Base-by-base conservation (phyloP, 2,113 vertebrate species). In the Cephalopterus ornatus region DNA sequence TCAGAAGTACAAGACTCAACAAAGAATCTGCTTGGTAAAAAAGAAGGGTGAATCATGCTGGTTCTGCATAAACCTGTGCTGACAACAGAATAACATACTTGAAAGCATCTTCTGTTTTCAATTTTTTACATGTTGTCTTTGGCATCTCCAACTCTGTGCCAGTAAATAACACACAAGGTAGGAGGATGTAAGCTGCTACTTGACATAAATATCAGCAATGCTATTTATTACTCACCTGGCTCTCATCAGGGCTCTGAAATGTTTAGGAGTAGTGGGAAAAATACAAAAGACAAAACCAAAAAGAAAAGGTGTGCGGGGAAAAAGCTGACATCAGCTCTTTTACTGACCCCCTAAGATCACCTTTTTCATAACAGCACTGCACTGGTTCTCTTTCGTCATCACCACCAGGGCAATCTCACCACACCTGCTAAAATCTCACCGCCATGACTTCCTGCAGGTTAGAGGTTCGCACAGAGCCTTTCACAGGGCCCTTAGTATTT, bases 1-100 rank as follows among this genome's bases (percentile, higher is more conserved):
- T 85, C 55, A 85, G 63, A 93, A 94, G 22, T 67, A 85, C 83
- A 95, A 96, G 88, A 95, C 78, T 41, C 65, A 84, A 93, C 88
- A 91, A 93, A 93, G 88, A 82, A 79, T 61, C 61, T 72, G 27
- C 87, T 79, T 82, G 77, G 73, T 42, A 7, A 65, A 75, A 82
- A 71, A 83, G 42, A 53, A 42, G 44, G 28, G 50, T 95, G 92
- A 95, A 77, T 97, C 95, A 96, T 33, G 15, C 41, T 62, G 58
- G 30, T 12, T 73, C 82, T 85, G 75, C 63, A 82, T 27, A 92
- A 92, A 92, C 71, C 42, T 49, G 67, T 66, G 61, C 58, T 62
- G 80, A 70, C 67, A 86, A 71, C 42, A 88, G 63, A 85, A 24
- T 32, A 46, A 77, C 67, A 82, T 4, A 74, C 26, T 27, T 44